Conservation (phyloP, 2,113 vertebrate genomes). For the Dicrurus megarhynchus region DNA sequence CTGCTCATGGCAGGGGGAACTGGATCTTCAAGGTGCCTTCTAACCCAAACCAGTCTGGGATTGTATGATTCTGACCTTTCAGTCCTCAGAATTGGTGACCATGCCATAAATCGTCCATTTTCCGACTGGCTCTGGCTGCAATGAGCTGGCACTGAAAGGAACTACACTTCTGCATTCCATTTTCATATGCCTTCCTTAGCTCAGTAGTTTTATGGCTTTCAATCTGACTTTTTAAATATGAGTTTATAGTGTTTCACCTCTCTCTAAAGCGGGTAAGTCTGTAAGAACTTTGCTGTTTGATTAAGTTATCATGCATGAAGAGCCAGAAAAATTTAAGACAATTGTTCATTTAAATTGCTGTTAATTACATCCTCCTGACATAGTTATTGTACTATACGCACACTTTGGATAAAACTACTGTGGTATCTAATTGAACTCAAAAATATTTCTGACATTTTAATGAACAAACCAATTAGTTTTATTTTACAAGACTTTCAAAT, state of each 20-base stretch:
- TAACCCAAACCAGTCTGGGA: not conserved
- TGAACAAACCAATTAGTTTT: slow-evolving; percentile 69
- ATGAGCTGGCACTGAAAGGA: not conserved
- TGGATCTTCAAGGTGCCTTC: not conserved
- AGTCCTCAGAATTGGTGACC: not conserved
- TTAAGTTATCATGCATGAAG: slow-evolving; percentile 69
- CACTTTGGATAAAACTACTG: slow-evolving; percentile 65
- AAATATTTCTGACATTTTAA: slow-evolving; percentile 77
- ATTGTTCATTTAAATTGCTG: slow-evolving; percentile 73
- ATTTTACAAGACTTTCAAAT: slow-evolving; percentile 69
- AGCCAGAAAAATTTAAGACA: slow-evolving; percentile 70
- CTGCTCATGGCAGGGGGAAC: not conserved
- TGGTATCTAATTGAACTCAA: slow-evolving; percentile 69
- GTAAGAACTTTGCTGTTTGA: slow-evolving; percentile 70
- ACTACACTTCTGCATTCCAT: not conserved
- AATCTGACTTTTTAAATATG: slow-evolving; percentile 23
- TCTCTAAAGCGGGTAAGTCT: slow-evolving; percentile 24
- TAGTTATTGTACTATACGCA: slow-evolving; percentile 62
- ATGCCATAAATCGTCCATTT: not conserved
- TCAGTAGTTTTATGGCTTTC: slow-evolving; percentile 26
- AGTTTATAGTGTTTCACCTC: slow-evolving; percentile 40
- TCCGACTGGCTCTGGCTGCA: not conserved
- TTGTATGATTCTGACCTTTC: not conserved
- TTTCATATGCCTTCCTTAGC: not conserved
- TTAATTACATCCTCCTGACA: slow-evolving; percentile 69